Percentiles rank a stretch among this genome's conserved stretches.
These are phyloP conservation scores for Pseudorasbora parva DNA, from an alignment of 2,113 vertebrate species.

Conservation along the genomic window DNA sequence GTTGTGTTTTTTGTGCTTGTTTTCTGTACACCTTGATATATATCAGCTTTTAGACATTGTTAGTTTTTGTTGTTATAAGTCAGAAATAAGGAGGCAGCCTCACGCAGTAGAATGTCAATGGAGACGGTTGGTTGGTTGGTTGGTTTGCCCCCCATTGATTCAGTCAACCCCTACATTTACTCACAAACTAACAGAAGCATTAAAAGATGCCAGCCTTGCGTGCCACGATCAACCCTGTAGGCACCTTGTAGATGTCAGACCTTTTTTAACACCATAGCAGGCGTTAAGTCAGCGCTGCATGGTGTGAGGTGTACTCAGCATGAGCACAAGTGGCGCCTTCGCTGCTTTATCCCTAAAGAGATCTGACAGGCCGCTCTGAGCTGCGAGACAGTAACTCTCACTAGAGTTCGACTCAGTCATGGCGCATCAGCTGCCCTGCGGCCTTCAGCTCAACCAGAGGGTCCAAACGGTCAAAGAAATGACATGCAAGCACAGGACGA, in stretches of 20 bases:
- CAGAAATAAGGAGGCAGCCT: too few species aligned
- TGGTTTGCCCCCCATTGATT: too few species aligned
- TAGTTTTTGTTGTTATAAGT: too few species aligned
- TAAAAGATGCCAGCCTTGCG: background rate
- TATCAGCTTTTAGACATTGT: too few species aligned
- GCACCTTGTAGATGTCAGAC: background rate
- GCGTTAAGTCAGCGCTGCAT: conserved; percentile 4
- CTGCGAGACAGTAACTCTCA: conserved; percentile 12
- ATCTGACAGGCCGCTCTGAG: conserved; percentile 46
- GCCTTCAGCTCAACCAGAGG: conserved; percentile 30
- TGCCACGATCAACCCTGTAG: background rate
- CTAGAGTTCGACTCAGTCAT: conserved; percentile 28
- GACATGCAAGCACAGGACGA: background rate
- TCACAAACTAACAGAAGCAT: conserved; percentile 4
- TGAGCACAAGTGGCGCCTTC: conserved; percentile 62
- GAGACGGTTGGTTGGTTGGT: too few species aligned
- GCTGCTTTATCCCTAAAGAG: conserved; percentile 39
- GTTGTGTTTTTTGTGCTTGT: too few species aligned
- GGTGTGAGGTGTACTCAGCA: conserved; percentile 23
- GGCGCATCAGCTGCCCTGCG: background rate
- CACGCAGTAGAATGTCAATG: too few species aligned
- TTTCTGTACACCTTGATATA: too few species aligned
- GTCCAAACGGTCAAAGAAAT: conserved; percentile 24
- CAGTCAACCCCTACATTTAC: background rate
- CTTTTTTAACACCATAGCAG: conserved; percentile 16